Evolutionary conservation across 2,888 invertebrate genomes (phyloP), one percentile per base, ranked within the genome.

Genomic region (Gasteruption jaculator): DNA sequence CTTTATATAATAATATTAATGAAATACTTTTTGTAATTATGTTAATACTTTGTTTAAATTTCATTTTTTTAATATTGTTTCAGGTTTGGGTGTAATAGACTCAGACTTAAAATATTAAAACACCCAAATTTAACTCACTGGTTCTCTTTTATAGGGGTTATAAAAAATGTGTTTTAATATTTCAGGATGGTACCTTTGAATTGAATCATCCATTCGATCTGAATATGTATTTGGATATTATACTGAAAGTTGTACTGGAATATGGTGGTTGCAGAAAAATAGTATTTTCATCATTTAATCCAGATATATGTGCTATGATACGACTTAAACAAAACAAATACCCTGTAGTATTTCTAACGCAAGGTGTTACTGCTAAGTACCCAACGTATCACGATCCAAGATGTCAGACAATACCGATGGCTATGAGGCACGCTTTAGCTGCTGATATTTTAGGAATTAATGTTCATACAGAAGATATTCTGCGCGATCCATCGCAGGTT

Each of bases 281-380:
- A 44, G 85, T 97, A 14, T 88, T 97, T 61, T 93, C 93, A 0
- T 91, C 91, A 58, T 97, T 97, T 71, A 92, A 96, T 73, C 92
- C 97, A 0, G 95, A 97, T 66, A 86, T 94, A 53, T 96, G 96
- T 68, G 83, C 88, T 2, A 89, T 95, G 90, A 77, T 96, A 52
- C 81, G 91, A 16, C 74, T 87, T 55, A 99, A 99, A 64, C 99
- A 99, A 74, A 97, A 96, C 73, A 87, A 86, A 59, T 99, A 92
- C 73, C 97, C 97, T 0, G 91, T 96, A 6, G 83, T 97, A 77
- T 95, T 97, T 68, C 75, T 99, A 46, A 94, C 94, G 4, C 83
- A 92, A 57, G 88, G 87, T 1, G 74, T 79, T 5, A 83, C 83
- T 0, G 65, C 69, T 3, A 70, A 79, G 51, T 96, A 92, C 68